A percentile compares a stretch with the other conserved stretches of the same genome.
These are phyloP conservation scores for Caenorhabditis sulstoni DNA, from an alignment of 2,888 invertebrate genomes.

Conservation along the genomic window DNA sequence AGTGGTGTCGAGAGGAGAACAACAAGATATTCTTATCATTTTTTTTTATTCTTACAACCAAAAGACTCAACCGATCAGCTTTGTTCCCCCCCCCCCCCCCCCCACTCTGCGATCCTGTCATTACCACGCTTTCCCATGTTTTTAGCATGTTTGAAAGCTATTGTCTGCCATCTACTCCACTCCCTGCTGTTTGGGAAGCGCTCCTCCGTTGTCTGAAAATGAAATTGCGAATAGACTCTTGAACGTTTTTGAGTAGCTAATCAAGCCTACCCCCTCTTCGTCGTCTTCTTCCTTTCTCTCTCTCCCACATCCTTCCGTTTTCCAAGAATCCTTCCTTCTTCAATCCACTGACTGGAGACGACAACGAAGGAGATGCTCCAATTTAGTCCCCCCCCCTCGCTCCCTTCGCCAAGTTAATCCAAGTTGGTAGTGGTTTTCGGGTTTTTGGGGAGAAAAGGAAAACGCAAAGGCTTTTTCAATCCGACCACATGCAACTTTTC, in stretches of 20 bases:
- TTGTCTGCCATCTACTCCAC: background rate
- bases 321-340: background rate
- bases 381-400: background rate
- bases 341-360: background rate
- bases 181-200: constrained; percentile 6
- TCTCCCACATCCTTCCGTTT: constrained; percentile 4
- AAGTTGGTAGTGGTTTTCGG: background rate
- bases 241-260: constrained; percentile 58
- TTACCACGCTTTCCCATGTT: background rate
- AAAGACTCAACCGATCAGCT: background rate
- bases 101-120: background rate
- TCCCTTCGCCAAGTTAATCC: constrained; percentile 36
- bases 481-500: constrained; percentile 37
- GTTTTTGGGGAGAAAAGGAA: background rate
- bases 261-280: constrained; percentile 11
- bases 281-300: constrained; percentile 19
- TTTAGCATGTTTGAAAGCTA: background rate
- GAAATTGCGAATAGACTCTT: constrained; percentile 53
- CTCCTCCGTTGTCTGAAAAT: constrained; percentile 24
- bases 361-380: too few relatives aligned
- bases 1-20: constrained; percentile 9
- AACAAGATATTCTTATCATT: constrained; percentile 39
- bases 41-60: constrained; percentile 5
- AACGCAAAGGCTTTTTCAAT: constrained; percentile 2
- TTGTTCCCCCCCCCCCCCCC: too few relatives aligned